These are phyloP conservation scores for Scaptomyza pallida DNA, from an alignment of 1,140 invertebrate genomes.

Conservation along the genomic window DNA sequence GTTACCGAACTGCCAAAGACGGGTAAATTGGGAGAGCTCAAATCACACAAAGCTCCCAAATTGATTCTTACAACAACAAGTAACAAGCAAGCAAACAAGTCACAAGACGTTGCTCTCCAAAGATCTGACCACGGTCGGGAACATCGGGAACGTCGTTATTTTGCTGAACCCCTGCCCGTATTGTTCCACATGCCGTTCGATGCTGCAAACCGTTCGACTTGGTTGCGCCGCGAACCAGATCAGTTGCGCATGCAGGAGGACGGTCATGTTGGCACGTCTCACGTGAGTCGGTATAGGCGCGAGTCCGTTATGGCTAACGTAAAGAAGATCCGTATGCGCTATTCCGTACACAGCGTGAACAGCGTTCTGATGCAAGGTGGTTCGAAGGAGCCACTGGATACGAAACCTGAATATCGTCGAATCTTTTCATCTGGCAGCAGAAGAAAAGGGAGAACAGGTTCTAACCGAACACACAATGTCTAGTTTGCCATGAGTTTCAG, in stretches of 20 bases:
- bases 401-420: conserved; percentile 6
- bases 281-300: conserved; percentile 7
- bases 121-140: too few relatives aligned
- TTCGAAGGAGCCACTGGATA: not conserved
- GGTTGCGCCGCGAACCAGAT: conserved; percentile 26
- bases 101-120: too few relatives aligned
- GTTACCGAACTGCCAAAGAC: not conserved
- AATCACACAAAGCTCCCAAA: too few relatives aligned
- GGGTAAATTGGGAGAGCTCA: too few relatives aligned
- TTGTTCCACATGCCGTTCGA: conserved; percentile 34
- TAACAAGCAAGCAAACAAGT: not conserved
- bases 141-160: conserved; percentile 6
- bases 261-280: not conserved
- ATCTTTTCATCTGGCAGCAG: not conserved
- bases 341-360: conserved; percentile 19
- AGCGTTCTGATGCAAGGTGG: not conserved
- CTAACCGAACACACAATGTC: not conserved
- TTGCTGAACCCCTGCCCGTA: conserved; percentile 11
- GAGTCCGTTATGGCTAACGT: not conserved
- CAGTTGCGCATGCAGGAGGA: not conserved
- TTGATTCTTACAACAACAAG: too few relatives aligned
- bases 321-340: not conserved
- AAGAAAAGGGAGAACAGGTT: not conserved
- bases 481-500: not conserved
- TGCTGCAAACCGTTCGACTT: conserved; percentile 8